phyloP scores from a whole-genome alignment of 1,140 invertebrate species.

The Drosophila mayri region DNA sequence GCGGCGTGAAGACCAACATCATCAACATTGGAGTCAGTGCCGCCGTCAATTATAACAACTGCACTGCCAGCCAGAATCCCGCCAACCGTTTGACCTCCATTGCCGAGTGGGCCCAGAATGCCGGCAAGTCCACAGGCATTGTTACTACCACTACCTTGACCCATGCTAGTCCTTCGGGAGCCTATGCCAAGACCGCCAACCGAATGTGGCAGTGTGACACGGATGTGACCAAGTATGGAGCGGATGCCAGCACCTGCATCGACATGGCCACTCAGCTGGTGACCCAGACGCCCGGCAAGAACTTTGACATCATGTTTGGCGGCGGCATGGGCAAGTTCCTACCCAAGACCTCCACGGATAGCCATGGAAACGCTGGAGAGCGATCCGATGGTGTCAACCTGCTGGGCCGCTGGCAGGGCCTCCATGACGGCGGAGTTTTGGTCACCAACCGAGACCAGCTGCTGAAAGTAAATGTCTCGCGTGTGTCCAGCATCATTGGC shows the following conservation, averaged over 20 bases:
- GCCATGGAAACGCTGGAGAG: slow-evolving; percentile 85
- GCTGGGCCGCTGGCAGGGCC: slow-evolving; percentile 85
- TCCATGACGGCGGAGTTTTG: slow-evolving; percentile 85
- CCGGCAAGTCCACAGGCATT: slow-evolving; percentile 86
- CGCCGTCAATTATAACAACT: slow-evolving; percentile 88
- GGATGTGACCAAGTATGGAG: slow-evolving; percentile 85
- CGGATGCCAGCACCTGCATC: slow-evolving; percentile 83
- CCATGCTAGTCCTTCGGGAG: slow-evolving; percentile 79
- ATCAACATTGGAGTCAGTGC: slow-evolving; percentile 88
- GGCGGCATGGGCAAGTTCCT: slow-evolving; percentile 89
- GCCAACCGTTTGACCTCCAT: slow-evolving; percentile 88
- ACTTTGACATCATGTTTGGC: slow-evolving; percentile 89
- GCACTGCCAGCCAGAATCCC: slow-evolving; percentile 87
- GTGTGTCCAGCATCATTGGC: slow-evolving; percentile 82
- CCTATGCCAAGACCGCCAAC: slow-evolving; percentile 87
- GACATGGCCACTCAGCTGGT: slow-evolving; percentile 89
- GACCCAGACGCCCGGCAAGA: slow-evolving; percentile 86
- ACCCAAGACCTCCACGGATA: slow-evolving; percentile 84
- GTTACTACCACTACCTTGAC: slow-evolving; percentile 83
- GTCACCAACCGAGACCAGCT: slow-evolving; percentile 88
- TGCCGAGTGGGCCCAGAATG: slow-evolving; percentile 93
- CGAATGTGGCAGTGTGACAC: slow-evolving; percentile 92
- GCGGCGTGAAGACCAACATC: slow-evolving; percentile 90
- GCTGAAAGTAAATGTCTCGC: slow-evolving; percentile 66
- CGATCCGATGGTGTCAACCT: slow-evolving; percentile 86